Base-by-base conservation (phyloP, 2,797 vertebrate genomes). In the Parauchenoglanis ngamensis region DNA sequence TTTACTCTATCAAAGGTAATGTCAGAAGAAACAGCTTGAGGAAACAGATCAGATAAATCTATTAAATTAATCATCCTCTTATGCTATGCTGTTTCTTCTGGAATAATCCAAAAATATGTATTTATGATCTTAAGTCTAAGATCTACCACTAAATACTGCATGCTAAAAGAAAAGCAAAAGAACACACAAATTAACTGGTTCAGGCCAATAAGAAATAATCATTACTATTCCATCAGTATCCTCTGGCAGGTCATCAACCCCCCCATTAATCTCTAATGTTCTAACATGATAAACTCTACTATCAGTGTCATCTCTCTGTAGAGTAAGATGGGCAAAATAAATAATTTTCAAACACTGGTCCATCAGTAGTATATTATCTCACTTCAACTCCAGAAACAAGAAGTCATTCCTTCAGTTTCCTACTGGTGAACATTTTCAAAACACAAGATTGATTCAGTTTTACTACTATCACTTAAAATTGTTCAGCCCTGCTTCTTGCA, bases 311-410 rank as follows among this genome's bases (percentile, higher is more conserved):
- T 15, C 35, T 25, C 77, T 23, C 6, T 73, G 3, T 46, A 8
- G 8, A 73, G 6, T 0, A 54, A n/a, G 4, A 75, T 13, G 23
- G 72, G 44, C 11, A 75, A 49, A 75, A 75, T 75, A 75, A 75
- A 75, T 49, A 49, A 49, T 13, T 4, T 75, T 25, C 23, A 5
- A 75, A 15, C 44, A 75, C 28, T 35, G 23, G 13, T 21, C 1
- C 31, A 40, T 70, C 67, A 7, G 31, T 40, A 49, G 12, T 75
- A 11, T 11, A 49, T 75, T 12, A 49, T n/a, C 12, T 49, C 44
- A 75, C 49, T 12, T 75, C 25, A 75, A 49, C 46, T 52, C 73
- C 46, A 76, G 73, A 76, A 75, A 25, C 49, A 75, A 75, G 46
- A 49, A 52, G 13, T 6, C 2, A 19, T 76, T 76, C 25, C 25